These are phyloP conservation scores for Crossocerus cetratus DNA, from an alignment of 2,888 invertebrate genomes.

Conservation along the genomic window DNA sequence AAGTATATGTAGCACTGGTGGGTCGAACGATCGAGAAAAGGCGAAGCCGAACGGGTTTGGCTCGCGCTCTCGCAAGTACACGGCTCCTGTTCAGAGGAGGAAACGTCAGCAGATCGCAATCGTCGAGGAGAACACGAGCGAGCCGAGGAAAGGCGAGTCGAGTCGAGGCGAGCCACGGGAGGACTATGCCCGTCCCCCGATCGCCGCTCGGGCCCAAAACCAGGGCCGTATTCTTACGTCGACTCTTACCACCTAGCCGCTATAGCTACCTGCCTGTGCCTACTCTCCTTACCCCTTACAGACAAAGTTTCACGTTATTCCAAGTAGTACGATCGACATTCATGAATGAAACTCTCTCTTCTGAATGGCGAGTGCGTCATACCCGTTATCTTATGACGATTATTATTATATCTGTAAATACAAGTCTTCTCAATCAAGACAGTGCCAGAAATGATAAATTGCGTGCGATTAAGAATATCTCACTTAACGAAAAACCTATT, in stretches of 20 bases:
- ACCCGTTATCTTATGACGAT: no score
- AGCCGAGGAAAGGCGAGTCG: constrained; percentile 51
- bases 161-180: constrained; percentile 58
- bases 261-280: constrained; percentile 12
- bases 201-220: constrained; percentile 64
- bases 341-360: no score
- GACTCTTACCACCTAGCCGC: no score
- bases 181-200: constrained; percentile 66
- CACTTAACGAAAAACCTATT: no score
- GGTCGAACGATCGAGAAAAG: constrained; percentile 28
- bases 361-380: no score
- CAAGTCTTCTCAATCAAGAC: no score
- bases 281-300: not conserved
- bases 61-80: not conserved
- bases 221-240: constrained; percentile 67
- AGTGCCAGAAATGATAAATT: no score
- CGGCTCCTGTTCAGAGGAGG: constrained; percentile 31
- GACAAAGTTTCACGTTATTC: no score
- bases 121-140: constrained; percentile 66
- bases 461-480: no score
- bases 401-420: no score
- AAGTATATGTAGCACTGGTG: not conserved
- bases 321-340: no score
- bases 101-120: constrained; percentile 74
- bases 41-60: constrained; percentile 12